Evolutionary conservation across 2,113 vertebrate species (phyloP), one percentile per base, ranked within the genome.

Genomic region (Cottus gobio): DNA sequence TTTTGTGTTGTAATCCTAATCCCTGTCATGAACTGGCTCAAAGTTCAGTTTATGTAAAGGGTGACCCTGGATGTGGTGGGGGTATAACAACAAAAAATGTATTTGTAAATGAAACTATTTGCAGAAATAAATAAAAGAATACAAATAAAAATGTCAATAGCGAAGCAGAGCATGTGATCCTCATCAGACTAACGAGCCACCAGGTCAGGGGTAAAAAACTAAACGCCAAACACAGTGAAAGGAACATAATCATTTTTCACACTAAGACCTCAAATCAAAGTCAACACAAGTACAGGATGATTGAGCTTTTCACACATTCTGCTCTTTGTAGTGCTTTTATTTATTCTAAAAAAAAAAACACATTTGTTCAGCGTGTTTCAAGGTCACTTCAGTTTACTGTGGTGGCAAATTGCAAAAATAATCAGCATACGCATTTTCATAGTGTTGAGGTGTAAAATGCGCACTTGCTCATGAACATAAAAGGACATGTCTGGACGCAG

Each of bases 151-250:
- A 10, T 4, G 6, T 11, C 28, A 34, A 7, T 0, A 36, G 28
- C 7, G 4, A 13, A 48, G 7, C 22, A n/a, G 9, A 18, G 39
- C 54, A 75, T 75, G 72, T 86, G 62, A 72, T 52, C 56, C 61
- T 84, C 52, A 20, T 76, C 65, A 46, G 57, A 65, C 57, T 78
- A 81, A 75, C 11, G 31, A 81, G 20, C 30, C n/a, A 22, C 16
- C 1, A 8, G 24, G 46, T 80, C 68, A 57, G 48, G 7, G 7
- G n/a, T 8, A 12, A 24, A 42, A 7, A n/a, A n/a, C n/a, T n/a
- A n/a, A n/a, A n/a, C n/a, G n/a, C n/a, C 7, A n/a, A 62, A 22
- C 12, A 39, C 36, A 42, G 12, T 61, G 58, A 3, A 61, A 34
- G 7, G 3, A 62, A 61, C 57, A 57, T 28, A 61, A 71, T 13